Evolutionary conservation across 2,888 invertebrate species (phyloP), one percentile per base, ranked within the genome.

Genomic region (Phorcus lineatus): DNA sequence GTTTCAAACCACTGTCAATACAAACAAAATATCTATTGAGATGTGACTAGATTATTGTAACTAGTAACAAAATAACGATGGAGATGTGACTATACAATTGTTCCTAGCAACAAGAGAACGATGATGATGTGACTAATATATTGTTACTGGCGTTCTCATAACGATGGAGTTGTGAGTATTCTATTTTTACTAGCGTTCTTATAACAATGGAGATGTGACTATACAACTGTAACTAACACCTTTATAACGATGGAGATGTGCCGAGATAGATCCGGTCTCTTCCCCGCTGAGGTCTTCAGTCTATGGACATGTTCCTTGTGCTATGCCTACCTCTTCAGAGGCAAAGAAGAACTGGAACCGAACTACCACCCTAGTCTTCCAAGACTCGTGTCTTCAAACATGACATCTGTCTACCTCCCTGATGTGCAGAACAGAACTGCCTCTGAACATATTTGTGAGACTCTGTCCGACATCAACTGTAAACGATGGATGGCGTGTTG

Each of bases 221-320:
- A 13, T 47, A 47, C 47, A 4, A 11, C 13, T 47, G 47, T 11
- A 11, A 11, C 47, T 13, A 47, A 11, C 47, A 1, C 4, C 47
- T 1, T 47, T 47, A 13, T 57, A 1, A 74, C 70, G n/a, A 78
- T 76, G 77, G 81, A 78, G n/a, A 22, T 77, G 11, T 86, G 84
- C 66, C 79, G 86, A 24, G 86, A 86, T 40, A 55, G 86, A 4
- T 76, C 75, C 70, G 83, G 84, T 7, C 66, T 76, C 13, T 83
- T 84, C 75, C 79, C 81, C 19, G 76, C 67, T 16, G 82, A 81
- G 1, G 78, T 81, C 4, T 88, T 87, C 81, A 81, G 76, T 16
- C 57, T 85, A 16, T 80, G 81, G 75, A 83, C 86, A 13, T 87
- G 88, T 55, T 82, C 84, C 24, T 81, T 84, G 83, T 88, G 88